Evolutionary conservation across 2,888 invertebrate species (phyloP).

Genomic region (Smittia aterrima): DNA sequence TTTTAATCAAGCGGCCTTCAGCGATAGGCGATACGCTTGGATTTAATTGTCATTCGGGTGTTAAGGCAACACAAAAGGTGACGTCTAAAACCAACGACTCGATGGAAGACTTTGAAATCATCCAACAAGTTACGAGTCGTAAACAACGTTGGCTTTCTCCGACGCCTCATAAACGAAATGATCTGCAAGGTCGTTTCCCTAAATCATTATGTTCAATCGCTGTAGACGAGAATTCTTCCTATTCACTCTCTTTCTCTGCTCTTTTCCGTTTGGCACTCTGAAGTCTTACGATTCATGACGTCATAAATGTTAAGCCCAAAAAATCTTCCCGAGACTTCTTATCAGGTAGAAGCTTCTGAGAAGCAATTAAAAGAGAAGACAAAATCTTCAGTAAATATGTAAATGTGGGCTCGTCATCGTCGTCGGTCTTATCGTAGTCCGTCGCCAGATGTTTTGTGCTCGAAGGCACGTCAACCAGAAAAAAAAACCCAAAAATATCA

Average conservation of each 20-base stretch:
- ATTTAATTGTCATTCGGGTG: background rate
- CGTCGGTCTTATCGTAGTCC: background rate
- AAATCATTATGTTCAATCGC: background rate
- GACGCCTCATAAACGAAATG: no score
- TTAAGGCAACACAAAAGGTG: background rate
- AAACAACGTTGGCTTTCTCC: no score
- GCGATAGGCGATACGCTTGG: background rate
- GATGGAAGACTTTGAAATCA: background rate
- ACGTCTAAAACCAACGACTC: background rate
- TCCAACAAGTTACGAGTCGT: background rate
- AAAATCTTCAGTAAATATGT: background rate
- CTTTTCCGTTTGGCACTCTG: background rate
- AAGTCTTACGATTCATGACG: background rate
- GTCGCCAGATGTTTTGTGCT: background rate
- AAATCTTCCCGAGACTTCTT: no score
- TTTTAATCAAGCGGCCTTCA: slow-evolving; percentile 14
- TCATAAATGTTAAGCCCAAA: background rate
- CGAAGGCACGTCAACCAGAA: background rate
- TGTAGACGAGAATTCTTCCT: background rate
- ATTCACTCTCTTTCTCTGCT: no score
- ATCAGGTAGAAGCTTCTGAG: background rate
- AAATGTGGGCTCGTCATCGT: background rate
- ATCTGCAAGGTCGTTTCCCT: background rate
- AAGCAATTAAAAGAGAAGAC: background rate
- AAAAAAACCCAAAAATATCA: background rate